Evolutionary conservation across 2,888 invertebrate genomes (phyloP).

Genomic region (Eupithecia subfuscata): DNA sequence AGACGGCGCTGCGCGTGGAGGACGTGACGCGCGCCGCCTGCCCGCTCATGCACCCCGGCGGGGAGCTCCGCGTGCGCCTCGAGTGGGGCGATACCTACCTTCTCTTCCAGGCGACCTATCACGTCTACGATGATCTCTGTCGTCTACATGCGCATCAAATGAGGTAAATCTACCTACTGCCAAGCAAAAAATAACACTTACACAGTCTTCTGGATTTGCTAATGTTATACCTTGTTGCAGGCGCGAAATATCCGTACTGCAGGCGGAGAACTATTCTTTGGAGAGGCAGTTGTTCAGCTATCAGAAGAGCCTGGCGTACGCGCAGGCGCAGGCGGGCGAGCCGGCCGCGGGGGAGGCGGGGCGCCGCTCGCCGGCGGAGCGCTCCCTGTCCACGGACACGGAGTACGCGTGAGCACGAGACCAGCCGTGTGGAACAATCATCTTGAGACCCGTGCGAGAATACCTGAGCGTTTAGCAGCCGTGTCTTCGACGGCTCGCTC

Average conservation of each 20-base stretch:
- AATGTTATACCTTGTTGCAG: constrained; percentile 70
- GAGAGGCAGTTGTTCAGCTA: constrained; percentile 93
- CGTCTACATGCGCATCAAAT: constrained; percentile 92
- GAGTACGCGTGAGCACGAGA: constrained; percentile 86
- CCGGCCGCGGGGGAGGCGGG: constrained; percentile 66
- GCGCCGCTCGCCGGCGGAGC: constrained; percentile 82
- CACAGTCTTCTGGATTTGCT: constrained; percentile 20
- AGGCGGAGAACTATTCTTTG: constrained; percentile 92
- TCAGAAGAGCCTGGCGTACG: constrained; percentile 90
- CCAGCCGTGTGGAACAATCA: constrained; percentile 3
- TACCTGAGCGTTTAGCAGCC: constrained; percentile 49
- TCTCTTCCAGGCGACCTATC: constrained; percentile 91
- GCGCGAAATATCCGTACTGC: constrained; percentile 90
- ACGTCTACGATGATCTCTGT: constrained; percentile 92
- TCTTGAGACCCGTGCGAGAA: constrained; percentile 21
- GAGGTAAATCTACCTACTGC: constrained; percentile 79
- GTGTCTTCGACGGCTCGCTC: constrained; percentile 53
- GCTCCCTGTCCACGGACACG: constrained; percentile 87
- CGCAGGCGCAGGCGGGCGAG: constrained; percentile 86
- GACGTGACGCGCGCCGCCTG: constrained; percentile 88
- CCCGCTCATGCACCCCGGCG: constrained; percentile 88
- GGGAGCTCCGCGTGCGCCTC: constrained; percentile 89
- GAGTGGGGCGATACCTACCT: constrained; percentile 93
- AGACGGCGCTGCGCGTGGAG: constrained; percentile 89
- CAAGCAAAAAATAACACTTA: no score